Evolutionary conservation across 1,140 invertebrate species (phyloP).

Genomic region (Pseudomyrmex concolor): DNA sequence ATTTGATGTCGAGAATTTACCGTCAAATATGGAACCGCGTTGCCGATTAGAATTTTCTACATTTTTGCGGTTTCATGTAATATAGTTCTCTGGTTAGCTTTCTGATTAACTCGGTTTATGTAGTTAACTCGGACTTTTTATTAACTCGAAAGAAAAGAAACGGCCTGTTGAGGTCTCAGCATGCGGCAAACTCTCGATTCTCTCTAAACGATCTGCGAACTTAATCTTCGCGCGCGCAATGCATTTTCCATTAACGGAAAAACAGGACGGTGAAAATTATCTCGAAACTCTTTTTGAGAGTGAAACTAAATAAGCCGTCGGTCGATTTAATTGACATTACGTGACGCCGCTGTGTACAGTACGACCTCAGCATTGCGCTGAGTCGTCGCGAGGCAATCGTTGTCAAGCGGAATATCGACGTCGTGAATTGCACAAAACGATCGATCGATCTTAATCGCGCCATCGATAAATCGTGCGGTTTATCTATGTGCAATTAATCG

Average conservation of each 20-base stretch:
- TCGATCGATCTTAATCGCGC: conserved; percentile 51
- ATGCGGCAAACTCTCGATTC: no score
- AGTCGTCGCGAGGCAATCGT: background rate
- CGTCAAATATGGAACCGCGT: background rate
- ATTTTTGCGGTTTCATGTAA: background rate
- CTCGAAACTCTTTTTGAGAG: background rate
- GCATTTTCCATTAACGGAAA: conserved; percentile 19
- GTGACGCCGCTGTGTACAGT: background rate
- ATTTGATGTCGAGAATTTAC: background rate
- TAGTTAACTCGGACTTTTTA: conserved; percentile 16
- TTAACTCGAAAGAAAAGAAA: conserved; percentile 7
- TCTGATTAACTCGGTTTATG: background rate
- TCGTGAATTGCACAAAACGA: conserved; percentile 12
- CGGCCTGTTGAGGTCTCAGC: no score
- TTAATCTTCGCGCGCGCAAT: conserved; percentile 32
- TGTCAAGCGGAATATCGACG: conserved; percentile 22
- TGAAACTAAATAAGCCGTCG: conserved; percentile 1
- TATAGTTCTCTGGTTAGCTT: background rate
- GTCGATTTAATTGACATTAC: conserved; percentile 42
- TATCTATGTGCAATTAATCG: conserved; percentile 40
- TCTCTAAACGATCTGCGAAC: background rate
- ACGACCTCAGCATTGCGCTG: no score
- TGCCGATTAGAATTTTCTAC: background rate
- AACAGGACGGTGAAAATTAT: conserved; percentile 22
- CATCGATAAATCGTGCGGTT: conserved; percentile 35